phyloP scores from a whole-genome alignment of 2,888 invertebrate genomes.

The Drosophila cracens region DNA sequence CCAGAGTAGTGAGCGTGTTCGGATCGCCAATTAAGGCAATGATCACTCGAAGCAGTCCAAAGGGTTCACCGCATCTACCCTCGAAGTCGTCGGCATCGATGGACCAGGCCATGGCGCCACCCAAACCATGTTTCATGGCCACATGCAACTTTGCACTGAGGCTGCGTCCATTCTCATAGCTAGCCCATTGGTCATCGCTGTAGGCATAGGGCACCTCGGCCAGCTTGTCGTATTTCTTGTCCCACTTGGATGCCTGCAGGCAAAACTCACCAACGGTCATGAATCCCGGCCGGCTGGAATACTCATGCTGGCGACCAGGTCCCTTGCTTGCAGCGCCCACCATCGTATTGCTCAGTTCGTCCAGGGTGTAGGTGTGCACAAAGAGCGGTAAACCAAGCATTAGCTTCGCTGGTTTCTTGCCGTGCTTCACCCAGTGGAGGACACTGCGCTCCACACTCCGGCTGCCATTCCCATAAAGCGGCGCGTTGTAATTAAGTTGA shows the following conservation, averaged over 20 bases:
- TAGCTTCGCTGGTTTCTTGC: constrained; percentile 43
- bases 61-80: constrained; percentile 88
- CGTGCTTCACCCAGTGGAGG: constrained; percentile 36
- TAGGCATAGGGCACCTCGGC: constrained; percentile 89
- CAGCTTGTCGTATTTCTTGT: constrained; percentile 41
- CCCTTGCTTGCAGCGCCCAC: constrained; percentile 49
- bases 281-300: constrained; percentile 43
- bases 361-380: constrained; percentile 89
- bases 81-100: constrained; percentile 96
- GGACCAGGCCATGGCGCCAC: constrained; percentile 88
- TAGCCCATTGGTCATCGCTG: constrained; percentile 94
- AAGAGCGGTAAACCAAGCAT: constrained; percentile 59
- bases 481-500: constrained; percentile 47
- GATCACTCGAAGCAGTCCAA: constrained; percentile 37
- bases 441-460: constrained; percentile 33
- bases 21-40: constrained; percentile 41
- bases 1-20: constrained; percentile 1
- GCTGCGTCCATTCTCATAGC: constrained; percentile 94
- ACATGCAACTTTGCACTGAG: constrained; percentile 92
- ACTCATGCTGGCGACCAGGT: constrained; percentile 28
- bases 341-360: constrained; percentile 82
- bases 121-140: constrained; percentile 91
- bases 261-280: constrained; percentile 59
- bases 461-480: constrained; percentile 42
- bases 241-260: constrained; percentile 57